Evolutionary conservation across 1,140 invertebrate species (phyloP).

Genomic region (Aphis gossypii): DNA sequence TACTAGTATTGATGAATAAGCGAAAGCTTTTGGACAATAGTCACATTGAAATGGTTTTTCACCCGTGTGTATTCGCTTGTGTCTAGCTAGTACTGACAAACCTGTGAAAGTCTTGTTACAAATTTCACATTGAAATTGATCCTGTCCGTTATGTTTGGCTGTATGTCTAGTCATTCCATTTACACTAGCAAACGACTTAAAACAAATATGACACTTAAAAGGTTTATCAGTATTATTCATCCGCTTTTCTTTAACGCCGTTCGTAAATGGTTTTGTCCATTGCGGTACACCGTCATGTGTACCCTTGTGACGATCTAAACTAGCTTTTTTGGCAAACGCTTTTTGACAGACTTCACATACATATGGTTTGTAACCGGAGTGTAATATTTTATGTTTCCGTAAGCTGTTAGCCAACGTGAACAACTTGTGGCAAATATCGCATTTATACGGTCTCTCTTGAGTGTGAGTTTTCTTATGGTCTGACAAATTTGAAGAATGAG

Average conservation of each 20-base stretch:
- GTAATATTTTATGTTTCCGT: slow-evolving; percentile 75
- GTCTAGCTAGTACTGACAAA: slow-evolving; percentile 62
- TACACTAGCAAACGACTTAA: slow-evolving; percentile 11
- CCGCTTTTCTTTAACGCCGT: not conserved
- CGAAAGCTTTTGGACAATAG: slow-evolving; percentile 43
- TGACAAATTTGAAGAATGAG: slow-evolving; percentile 36
- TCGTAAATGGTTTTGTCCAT: slow-evolving; percentile 23
- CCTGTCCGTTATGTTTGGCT: slow-evolving; percentile 75
- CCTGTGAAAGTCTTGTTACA: slow-evolving; percentile 83
- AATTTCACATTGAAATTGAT: slow-evolving; percentile 81
- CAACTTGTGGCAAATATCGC: slow-evolving; percentile 64
- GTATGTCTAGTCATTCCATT: slow-evolving; percentile 41
- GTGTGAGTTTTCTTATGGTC: slow-evolving; percentile 61
- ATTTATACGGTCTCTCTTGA: slow-evolving; percentile 65
- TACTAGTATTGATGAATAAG: slow-evolving; percentile 47
- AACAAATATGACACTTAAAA: slow-evolving; percentile 26
- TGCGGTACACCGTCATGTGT: slow-evolving; percentile 71
- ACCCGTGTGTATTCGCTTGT: slow-evolving; percentile 53
- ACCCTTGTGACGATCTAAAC: slow-evolving; percentile 80
- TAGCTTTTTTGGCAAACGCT: slow-evolving; percentile 64
- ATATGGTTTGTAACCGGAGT: slow-evolving; percentile 71
- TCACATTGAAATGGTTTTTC: slow-evolving; percentile 51
- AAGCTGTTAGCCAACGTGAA: slow-evolving; percentile 70
- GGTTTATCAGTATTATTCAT: not conserved
- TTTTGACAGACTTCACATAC: slow-evolving; percentile 63